Base-by-base conservation (phyloP, 2,888 invertebrate species). In the Ditula angustiorana region DNA sequence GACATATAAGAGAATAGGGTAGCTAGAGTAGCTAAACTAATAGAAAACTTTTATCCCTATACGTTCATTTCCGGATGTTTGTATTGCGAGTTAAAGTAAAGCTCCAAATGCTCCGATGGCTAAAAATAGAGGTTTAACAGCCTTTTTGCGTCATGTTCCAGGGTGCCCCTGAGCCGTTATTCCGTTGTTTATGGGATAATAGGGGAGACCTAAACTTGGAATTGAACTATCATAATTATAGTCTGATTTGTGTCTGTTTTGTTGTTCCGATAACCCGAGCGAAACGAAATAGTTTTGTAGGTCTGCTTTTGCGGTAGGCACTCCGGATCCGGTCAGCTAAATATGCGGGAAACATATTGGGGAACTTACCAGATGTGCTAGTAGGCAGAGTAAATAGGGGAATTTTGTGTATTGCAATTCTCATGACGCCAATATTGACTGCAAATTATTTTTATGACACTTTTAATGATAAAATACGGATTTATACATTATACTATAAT, bases 231-330 rank as follows among this genome's bases (percentile, higher is more conserved):
- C 37, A 37, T 37, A 37, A 37, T 37, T 37, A 37, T 16, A 16
- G 37, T 37, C 37, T 37, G 37, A 37, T 37, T 37, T 37, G 37
- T 37, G 37, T 37, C 37, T 37, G 37, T 37, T 37, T 37, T 37
- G 16, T 37, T 37, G 37, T 37, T 37, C 13, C 37, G 7, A 37
- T 37, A 37, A 16, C 2, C 16, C 37, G 37, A 37, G 37, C 37
- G 37, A 37, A 37, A 37, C 37, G 16, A 37, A 16, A 37, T 5
- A 16, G 37, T 37, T 37, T 37, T 16, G 16, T 16, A 16, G 13
- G 16, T 7, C 16, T 16, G 13, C 16, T 16, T 37, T 33, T 33
- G 37, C 13, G 16, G 4, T 2, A 16, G n/a, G n/a, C n/a, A n/a
- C n/a, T n/a, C n/a, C n/a, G 13, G 13, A 13, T 37, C 16, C 4